Conservation (phyloP, 2,113 vertebrate species). For the Dicrurus megarhynchus region DNA sequence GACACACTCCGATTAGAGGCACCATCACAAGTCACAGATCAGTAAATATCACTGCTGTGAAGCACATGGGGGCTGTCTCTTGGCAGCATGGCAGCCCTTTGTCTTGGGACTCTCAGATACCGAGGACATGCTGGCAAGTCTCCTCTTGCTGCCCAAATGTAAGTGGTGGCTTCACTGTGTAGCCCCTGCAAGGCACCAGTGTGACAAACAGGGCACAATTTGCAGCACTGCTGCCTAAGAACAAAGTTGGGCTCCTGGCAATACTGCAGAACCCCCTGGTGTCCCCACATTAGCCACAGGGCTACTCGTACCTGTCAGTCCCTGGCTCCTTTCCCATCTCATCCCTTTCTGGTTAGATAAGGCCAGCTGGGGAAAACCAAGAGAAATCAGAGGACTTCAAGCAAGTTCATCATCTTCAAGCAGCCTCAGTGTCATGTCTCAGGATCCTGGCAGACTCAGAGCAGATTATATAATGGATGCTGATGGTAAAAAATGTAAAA, state of each 20-base stretch:
- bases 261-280: rapidly evolving
- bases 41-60: not conserved
- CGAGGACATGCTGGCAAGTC: not conserved
- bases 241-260: not conserved
- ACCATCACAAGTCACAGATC: rapidly evolving
- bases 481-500: not conserved
- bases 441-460: not conserved
- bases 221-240: not conserved
- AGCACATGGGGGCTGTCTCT: rapidly evolving
- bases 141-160: not conserved
- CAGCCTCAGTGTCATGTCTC: not conserved
- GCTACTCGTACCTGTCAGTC: not conserved
- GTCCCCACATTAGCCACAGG: rapidly evolving
- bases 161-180: rapidly evolving
- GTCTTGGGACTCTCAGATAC: not conserved
- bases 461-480: not conserved
- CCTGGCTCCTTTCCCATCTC: not conserved
- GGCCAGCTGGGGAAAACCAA: not conserved
- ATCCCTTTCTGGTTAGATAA: rapidly evolving
- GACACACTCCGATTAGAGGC: not conserved
- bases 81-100: not conserved
- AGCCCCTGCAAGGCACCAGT: rapidly evolving
- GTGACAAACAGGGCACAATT: rapidly evolving
- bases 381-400: not conserved
- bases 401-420: not conserved